Conservation (phyloP, 1,140 invertebrate species). For the Callitettix versicolor region DNA sequence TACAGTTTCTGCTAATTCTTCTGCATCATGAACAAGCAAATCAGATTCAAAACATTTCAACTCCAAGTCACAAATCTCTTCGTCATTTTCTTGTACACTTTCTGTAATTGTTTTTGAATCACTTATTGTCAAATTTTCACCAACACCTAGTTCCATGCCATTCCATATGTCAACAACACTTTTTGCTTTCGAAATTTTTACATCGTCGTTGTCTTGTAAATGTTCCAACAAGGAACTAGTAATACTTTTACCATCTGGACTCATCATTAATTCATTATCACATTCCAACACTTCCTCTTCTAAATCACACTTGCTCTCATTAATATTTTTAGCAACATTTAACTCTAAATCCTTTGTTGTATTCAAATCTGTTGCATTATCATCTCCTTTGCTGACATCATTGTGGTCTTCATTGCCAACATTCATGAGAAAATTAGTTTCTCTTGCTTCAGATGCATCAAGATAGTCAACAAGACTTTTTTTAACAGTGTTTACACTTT, state of each 20-base stretch:
- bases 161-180: background rate
- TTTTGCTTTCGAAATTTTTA: background rate
- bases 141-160: background rate
- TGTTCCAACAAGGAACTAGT: too few relatives aligned
- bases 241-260: too few relatives aligned
- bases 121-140: background rate
- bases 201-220: background rate
- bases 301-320: too few relatives aligned
- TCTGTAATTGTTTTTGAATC: background rate
- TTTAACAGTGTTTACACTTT: too few relatives aligned
- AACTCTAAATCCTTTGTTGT: background rate
- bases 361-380: background rate
- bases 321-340: too few relatives aligned
- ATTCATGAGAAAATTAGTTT: background rate
- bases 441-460: background rate
- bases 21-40: background rate
- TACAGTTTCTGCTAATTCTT: background rate
- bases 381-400: background rate
- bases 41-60: slow-evolving; percentile 10
- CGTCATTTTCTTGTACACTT: background rate
- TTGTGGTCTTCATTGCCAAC: background rate
- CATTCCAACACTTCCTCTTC: too few relatives aligned
- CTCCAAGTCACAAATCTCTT: too few relatives aligned
- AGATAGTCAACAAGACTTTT: too few relatives aligned
- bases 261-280: too few relatives aligned